Evolutionary conservation across 2,113 vertebrate species (phyloP).

Genomic region (Phyllostomus hastatus): DNA sequence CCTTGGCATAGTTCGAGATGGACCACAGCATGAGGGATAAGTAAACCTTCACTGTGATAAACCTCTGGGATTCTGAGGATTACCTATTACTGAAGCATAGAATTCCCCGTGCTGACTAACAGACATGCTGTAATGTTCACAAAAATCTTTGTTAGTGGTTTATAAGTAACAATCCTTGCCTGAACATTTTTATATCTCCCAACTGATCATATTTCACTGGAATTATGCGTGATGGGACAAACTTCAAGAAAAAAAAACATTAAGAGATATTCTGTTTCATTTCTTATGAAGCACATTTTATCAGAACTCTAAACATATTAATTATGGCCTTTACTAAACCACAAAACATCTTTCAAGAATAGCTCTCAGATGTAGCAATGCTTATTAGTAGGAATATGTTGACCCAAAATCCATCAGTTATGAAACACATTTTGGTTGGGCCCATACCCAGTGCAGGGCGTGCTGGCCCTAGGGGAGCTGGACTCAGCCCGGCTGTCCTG

Average conservation of each 20-base stretch:
- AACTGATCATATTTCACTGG: not conserved
- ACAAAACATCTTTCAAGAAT: not conserved
- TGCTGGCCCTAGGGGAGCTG: not conserved
- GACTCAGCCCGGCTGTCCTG: accelerated
- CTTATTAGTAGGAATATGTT: not conserved
- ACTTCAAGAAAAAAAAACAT: not conserved
- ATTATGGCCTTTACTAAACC: not conserved
- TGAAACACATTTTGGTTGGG: not conserved
- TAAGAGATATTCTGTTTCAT: not conserved
- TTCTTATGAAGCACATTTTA: not conserved
- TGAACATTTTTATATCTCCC: not conserved
- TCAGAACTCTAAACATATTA: not conserved
- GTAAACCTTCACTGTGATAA: not conserved
- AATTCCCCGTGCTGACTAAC: not conserved
- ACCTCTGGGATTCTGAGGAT: not conserved
- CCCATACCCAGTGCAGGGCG: not conserved
- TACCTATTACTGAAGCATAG: not conserved
- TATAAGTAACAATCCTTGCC: not conserved
- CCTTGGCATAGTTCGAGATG: not conserved
- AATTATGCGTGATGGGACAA: not conserved
- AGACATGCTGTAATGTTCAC: not conserved
- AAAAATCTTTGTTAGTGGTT: not conserved
- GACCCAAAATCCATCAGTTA: not conserved
- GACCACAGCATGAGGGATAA: not conserved
- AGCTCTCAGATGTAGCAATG: not conserved